Evolutionary conservation across 2,797 vertebrate species (phyloP).

Genomic region (Ambastaia sidthimunki): DNA sequence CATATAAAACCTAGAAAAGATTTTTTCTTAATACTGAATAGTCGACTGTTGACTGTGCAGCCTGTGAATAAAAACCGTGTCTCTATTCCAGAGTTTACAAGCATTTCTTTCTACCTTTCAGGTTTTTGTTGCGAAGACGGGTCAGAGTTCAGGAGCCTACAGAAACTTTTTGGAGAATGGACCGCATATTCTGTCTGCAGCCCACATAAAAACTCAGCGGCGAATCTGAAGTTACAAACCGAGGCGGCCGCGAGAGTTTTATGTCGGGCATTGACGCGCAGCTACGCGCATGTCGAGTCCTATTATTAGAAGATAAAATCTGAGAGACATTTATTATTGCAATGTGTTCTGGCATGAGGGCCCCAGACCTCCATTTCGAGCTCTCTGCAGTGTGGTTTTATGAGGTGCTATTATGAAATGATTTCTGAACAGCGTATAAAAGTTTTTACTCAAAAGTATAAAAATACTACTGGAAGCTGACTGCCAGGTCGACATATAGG

Average conservation of each 20-base stretch:
- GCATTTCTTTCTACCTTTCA: neutral
- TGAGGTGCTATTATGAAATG: conserved; percentile 65
- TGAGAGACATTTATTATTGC: conserved; percentile 65
- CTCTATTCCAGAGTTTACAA: conserved; percentile 15
- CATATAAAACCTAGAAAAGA: neutral
- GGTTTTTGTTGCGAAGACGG: neutral
- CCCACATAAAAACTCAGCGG: conserved; percentile 40
- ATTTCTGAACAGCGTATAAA: conserved; percentile 62
- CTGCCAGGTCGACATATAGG: conserved; percentile 47
- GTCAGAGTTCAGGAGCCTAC: conserved; percentile 28
- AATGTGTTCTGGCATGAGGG: conserved; percentile 60
- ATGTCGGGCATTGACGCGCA: conserved; percentile 39
- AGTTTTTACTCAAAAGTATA: conserved; percentile 60
- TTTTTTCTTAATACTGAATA: conserved; percentile 7
- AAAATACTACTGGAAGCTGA: conserved; percentile 50
- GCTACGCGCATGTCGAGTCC: conserved; percentile 40
- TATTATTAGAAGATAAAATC: conserved; percentile 66
- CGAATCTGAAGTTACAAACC: conserved; percentile 47
- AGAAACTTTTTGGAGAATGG: conserved; percentile 23
- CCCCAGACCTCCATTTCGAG: conserved; percentile 53
- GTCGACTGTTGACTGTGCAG: neutral
- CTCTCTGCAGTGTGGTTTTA: conserved; percentile 58
- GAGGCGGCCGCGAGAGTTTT: conserved; percentile 45
- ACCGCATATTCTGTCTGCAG: conserved; percentile 12
- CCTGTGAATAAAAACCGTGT: conserved; percentile 1